Evolutionary conservation across 2,113 vertebrate genomes (phyloP), one percentile per base, ranked within the genome.

Genomic region (Spheniscus mendiculus): DNA sequence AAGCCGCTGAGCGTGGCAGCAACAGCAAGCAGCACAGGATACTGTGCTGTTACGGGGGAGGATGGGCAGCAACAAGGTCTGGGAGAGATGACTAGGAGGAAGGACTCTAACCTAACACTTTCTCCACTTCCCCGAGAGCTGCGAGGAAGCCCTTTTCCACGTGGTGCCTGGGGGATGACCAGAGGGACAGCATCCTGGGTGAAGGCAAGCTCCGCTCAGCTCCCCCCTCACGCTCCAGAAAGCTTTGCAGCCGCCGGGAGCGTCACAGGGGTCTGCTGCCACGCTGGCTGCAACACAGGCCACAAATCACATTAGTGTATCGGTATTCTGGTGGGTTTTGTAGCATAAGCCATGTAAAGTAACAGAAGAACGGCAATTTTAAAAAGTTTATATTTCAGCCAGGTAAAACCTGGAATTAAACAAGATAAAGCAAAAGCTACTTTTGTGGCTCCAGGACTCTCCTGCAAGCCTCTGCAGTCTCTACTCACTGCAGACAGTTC

Each of bases 231-330:
- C 0, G 11, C 36, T 76, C 29, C 83, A 86, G 67, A 56, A 65
- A 69, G 44, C 80, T 59, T 59, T 6, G 26, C 1, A 5, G 44
- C 25, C 5, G 2, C 44, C 25, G 25, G 6, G 49, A 29, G 5
- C 34, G 42, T 27, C 61, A 62, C 25, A 27, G 4, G 30, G 3
- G 10, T 15, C 23, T 11, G 34, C 45, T 47, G 40, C 38, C 0
- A 0, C 4, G 5, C 63, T 21, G 71, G 45, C 50, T 34, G 56
- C 44, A 49, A 70, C 59, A 70, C 42, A 52, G 2, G 5, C 45
- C 59, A 36, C 50, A 38, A 25, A 70, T 52, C 63, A 1, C 0
- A 38, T 38, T 3, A 42, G 56, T 0, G 0, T 29, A 32, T 26
- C 0, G 3, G 12, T 23, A 25, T 50, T 89, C 56, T 30, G 16